A percentile compares a stretch with the other conserved stretches of the same genome.
phyloP scores from a whole-genome alignment of 2,797 vertebrate genomes.

The Neostethus bicornis region DNA sequence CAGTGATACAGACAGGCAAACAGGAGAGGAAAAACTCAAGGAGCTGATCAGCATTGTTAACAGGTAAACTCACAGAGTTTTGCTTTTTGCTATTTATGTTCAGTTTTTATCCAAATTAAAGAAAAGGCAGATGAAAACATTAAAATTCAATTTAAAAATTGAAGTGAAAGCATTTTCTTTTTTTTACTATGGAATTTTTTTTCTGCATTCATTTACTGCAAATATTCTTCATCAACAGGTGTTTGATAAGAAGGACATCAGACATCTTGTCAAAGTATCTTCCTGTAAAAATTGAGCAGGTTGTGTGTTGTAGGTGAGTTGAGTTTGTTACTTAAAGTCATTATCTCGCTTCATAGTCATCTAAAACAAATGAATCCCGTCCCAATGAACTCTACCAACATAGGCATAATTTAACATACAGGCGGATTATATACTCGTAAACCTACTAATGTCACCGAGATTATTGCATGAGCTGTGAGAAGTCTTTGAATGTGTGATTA shows the following conservation, averaged over 20 bases:
- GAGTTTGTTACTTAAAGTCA: neutral
- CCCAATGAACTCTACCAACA: too few relatives aligned
- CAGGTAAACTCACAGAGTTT: conserved; percentile 72
- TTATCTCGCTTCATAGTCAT: too few relatives aligned
- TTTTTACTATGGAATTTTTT: neutral
- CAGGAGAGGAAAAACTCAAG: conserved; percentile 91
- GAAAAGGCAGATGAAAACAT: neutral
- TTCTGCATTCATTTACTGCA: neutral
- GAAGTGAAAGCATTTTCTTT: too few relatives aligned
- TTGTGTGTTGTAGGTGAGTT: conserved; percentile 94
- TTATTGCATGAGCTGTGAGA: neutral
- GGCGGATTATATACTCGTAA: too few relatives aligned
- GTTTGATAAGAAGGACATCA: conserved; percentile 95
- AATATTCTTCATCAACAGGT: conserved; percentile 73
- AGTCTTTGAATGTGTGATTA: neutral
- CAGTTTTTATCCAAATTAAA: neutral
- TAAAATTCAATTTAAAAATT: too few relatives aligned
- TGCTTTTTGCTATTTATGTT: neutral
- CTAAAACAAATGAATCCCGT: too few relatives aligned
- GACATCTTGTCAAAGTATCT: conserved; percentile 98
- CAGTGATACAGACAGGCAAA: conserved; percentile 83
- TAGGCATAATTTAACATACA: too few relatives aligned
- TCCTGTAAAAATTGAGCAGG: conserved; percentile 97
- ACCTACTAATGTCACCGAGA: too few relatives aligned
- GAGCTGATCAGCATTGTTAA: conserved; percentile 94